Base-by-base conservation (phyloP, 2,113 vertebrate genomes). In the Hippocampus guttulatus region DNA sequence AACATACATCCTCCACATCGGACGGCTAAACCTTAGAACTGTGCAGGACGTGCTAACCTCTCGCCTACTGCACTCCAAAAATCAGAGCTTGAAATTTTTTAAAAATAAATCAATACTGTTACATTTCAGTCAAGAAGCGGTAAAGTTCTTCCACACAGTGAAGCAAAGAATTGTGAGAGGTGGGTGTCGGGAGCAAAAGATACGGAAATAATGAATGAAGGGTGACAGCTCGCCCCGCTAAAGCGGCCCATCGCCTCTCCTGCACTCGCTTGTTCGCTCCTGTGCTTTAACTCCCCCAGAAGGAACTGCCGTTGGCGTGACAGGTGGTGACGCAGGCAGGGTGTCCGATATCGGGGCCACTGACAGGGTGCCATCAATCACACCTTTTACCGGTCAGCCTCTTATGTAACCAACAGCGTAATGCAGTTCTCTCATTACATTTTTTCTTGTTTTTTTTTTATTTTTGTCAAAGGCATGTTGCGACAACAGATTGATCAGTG, bases 311-410 rank as follows among this genome's bases (percentile, higher is more conserved):
- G 76, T 88, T 75, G 75, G 77, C 14, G 60, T 77, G 84, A 83
- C 74, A 81, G 71, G 79, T 67, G 2, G 71, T 91, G 90, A 91
- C 87, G 87, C 89, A 91, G 81, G 72, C 65, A 0, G 73, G 73
- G 88, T 91, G 88, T 91, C 84, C 71, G 72, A 85, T 91, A 82
- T 79, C 81, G 68, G 77, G 71, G 73, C 74, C 72, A 78, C 69
- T 78, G 84, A 88, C 87, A 88, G 76, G 70, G 75, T 74, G 64
- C 80, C 85, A 85, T 87, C 81, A 88, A 81, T 90, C 89, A 89
- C 77, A 33, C 80, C 21, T 67, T 81, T 74, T 75, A 76, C 77
- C 69, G 74, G 69, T 71, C 73, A 78, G 75, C 68, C 76, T 65
- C 73, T 81, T 82, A 76, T 75, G 78, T 77, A 82, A 78, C 75